Evolutionary conservation across 2,888 invertebrate genomes (phyloP).

Genomic region (Protonemura montana): DNA sequence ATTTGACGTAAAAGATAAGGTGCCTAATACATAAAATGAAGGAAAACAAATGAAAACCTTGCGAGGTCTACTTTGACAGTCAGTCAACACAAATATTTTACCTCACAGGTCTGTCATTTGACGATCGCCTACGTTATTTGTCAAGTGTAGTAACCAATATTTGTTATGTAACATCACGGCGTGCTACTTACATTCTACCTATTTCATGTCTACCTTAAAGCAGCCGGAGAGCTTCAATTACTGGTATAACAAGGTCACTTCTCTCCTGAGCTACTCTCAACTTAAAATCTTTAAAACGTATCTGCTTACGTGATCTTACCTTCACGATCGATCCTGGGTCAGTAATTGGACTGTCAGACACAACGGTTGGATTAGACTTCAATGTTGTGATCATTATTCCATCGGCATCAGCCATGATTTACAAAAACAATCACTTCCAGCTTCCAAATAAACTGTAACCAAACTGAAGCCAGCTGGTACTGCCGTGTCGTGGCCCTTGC

Average conservation of each 20-base stretch:
- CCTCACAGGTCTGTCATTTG: neutral
- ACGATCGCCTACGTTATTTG: neutral
- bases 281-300: neutral
- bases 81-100: neutral
- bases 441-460: neutral
- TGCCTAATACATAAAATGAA: neutral
- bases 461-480: slow-evolving; percentile 2
- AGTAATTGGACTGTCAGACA: slow-evolving; percentile 77
- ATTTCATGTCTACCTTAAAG: neutral
- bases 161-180: neutral
- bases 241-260: neutral
- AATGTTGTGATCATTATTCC: slow-evolving; percentile 19
- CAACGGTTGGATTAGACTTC: slow-evolving; percentile 61
- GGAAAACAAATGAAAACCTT: neutral
- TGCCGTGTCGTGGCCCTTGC: neutral
- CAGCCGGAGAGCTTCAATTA: neutral
- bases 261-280: slow-evolving; percentile 12
- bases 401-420: slow-evolving; percentile 33
- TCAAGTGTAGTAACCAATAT: neutral
- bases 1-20: neutral
- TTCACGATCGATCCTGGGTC: slow-evolving; percentile 74
- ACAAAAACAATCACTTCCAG: neutral
- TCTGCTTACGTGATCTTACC: slow-evolving; percentile 55
- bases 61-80: neutral
- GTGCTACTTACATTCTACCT: slow-evolving; percentile 12